These are phyloP conservation scores for Machimus atricapillus DNA, from an alignment of 2,888 invertebrate species.

Conservation along the genomic window DNA sequence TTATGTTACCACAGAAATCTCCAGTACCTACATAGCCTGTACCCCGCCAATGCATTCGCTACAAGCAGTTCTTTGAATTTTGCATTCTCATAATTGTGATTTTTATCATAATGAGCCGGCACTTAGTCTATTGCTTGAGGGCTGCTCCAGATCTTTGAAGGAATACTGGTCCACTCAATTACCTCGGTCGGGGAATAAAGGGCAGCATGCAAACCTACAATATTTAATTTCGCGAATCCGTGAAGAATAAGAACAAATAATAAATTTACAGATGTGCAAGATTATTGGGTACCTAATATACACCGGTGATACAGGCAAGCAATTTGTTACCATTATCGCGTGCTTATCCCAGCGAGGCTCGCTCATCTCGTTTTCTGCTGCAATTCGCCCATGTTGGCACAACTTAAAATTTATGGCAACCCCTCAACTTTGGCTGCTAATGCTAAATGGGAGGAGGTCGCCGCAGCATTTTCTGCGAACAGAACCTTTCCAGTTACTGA, in stretches of 20 bases:
- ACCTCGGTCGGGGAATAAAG: not conserved
- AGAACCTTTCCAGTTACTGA: not conserved
- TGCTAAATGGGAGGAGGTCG: not conserved
- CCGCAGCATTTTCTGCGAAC: not conserved
- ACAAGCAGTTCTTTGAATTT: not conserved
- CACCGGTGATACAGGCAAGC: not conserved
- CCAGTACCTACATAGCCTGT: too few relatives aligned
- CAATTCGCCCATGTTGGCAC: not conserved
- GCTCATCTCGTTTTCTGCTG: not conserved
- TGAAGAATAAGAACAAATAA: not conserved
- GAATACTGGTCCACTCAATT: not conserved
- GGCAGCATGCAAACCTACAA: not conserved
- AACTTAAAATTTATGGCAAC: constrained; percentile 27
- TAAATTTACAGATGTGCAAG: not conserved
- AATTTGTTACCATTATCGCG: constrained; percentile 32
- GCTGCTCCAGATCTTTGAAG: not conserved
- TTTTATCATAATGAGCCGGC: not conserved
- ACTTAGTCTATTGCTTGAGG: not conserved
- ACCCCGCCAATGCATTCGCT: not conserved
- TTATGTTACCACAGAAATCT: too few relatives aligned
- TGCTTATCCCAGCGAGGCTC: constrained; percentile 1
- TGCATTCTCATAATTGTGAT: not conserved
- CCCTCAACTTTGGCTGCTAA: constrained; percentile 17
- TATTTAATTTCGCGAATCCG: not conserved
- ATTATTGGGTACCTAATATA: not conserved